Conservation (phyloP, 2,888 invertebrate species). For the Ryuthela nishihirai region DNA sequence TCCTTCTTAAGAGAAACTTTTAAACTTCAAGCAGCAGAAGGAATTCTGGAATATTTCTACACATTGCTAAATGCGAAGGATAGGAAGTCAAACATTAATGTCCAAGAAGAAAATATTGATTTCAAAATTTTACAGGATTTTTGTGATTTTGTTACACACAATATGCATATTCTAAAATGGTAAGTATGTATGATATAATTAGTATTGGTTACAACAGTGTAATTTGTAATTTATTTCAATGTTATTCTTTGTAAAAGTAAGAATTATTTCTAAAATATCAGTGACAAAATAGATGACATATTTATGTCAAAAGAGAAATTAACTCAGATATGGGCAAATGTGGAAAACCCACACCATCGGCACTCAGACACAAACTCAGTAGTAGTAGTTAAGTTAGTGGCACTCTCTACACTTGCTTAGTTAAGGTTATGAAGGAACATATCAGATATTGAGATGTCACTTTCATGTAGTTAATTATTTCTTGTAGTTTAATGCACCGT, state of each 20-base stretch:
- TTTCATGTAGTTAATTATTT: too few relatives aligned
- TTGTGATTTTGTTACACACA: conserved; percentile 17
- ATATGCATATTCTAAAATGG: conserved; percentile 25
- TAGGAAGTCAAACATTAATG: neutral
- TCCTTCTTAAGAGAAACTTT: conserved; percentile 13
- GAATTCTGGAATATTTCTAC: conserved; percentile 14
- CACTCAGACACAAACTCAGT: too few relatives aligned
- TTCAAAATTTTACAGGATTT: conserved; percentile 2
- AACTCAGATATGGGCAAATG: too few relatives aligned
- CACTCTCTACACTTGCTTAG: too few relatives aligned
- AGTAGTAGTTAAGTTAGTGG: too few relatives aligned
- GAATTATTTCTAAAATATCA: too few relatives aligned
- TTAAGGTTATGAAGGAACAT: too few relatives aligned
- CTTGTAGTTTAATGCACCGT: too few relatives aligned
- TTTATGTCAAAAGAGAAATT: too few relatives aligned
- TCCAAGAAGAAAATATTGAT: conserved; percentile 5
- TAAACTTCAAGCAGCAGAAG: conserved; percentile 6
- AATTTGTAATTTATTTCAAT: neutral
- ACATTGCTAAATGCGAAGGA: conserved; percentile 6
- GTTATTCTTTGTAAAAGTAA: neutral
- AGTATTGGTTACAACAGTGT: neutral
- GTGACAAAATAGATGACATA: too few relatives aligned
- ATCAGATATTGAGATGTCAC: too few relatives aligned
- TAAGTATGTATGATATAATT: conserved; percentile 8
- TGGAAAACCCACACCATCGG: too few relatives aligned